Base-by-base conservation (phyloP, 2,888 invertebrate species). In the Nomada ruficornis region DNA sequence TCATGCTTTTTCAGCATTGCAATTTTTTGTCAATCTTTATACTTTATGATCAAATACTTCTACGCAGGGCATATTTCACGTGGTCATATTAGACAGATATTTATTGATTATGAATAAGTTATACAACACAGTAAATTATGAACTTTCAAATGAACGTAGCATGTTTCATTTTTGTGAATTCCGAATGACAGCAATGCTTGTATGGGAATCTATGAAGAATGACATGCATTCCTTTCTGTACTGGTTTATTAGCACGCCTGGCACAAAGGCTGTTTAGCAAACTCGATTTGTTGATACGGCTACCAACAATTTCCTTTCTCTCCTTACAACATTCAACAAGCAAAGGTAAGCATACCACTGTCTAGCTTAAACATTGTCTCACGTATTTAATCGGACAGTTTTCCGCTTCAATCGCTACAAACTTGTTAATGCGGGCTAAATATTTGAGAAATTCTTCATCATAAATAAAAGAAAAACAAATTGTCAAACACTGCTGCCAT, bases 241-340 rank as follows among this genome's bases (percentile, higher is more conserved):
- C 52, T 9, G 15, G 5, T 42, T 20, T 36, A 26, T 36, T 54
- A 23, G 15, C 4, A 67, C 52, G 36, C 10, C 54, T 15, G 54
- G 0, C 10, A 36, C 54, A 54, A 67, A 67, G 67, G 36, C 20
- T 42, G 67, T 54, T 67, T 54, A 67, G 23, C 54, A 54, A 67
- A 54, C 67, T 36, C 11, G 23, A 67, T 54, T 54, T 23, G 52
- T 42, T 42, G 54, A 54, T 20, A 20, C 47, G 42, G 15, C 20
- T 15, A 2, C 54, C 13, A 67, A 42, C 20, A 54, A 54, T 54
- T 54, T 67, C 54, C 23, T 67, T 67, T 54, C 23, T 42, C 23
- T 23, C 36, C 18, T 0, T 54, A 23, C 26, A 5, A 67, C 67
- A 42, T 54, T 54, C 54, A 18, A 36, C 9, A 20, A 20, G 52